Base-by-base conservation (phyloP, 2,888 invertebrate genomes). In the Leptinotarsa tumamoca region DNA sequence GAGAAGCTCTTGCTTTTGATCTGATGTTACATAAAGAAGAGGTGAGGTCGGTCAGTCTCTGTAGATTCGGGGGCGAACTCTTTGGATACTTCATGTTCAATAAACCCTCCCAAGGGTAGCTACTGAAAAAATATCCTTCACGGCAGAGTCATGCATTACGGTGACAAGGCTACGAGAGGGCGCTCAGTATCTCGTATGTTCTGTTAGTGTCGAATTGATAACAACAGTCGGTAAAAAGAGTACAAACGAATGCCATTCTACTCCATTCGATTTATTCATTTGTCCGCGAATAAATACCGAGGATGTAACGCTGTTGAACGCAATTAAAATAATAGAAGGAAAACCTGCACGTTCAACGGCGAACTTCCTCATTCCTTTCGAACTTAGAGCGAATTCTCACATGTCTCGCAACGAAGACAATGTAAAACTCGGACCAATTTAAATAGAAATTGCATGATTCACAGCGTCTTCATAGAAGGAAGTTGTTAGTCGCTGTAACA, bases 391-490 rank as follows among this genome's bases (percentile, higher is more conserved):
- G 63, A 63, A 63, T 63, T 63, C 63, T 63, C 43, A 58, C 58
- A 58, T 43, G 63, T 43, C 63, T 63, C 17, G 27, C 33, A 63
- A 43, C 63, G 23, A 63, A 63, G 63, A 63, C 63, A 63, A 63
- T 63, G 63, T 63, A 63, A 63, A 63, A 63, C 63, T 63, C 63
- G 18, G 43, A 43, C 63, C 63, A 63, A 63, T 63, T 63, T 63
- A 63, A 63, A 63, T 63, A 63, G 63, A 63, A 63, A 63, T 63
- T 63, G 63, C 63, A 63, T 63, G 63, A 63, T 63, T 63, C 58
- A 58, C 58, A 58, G 58, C 23, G 58, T 58, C 58, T 58, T 58
- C 63, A 63, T 63, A 63, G 27, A 63, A 63, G 63, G 63, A 63
- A 63, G 63, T 63, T 63, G 63, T 63, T 63, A 63, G 43, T 63